These are phyloP conservation scores for Bombus soroeensis DNA, from an alignment of 1,140 invertebrate genomes.

Conservation along the genomic window DNA sequence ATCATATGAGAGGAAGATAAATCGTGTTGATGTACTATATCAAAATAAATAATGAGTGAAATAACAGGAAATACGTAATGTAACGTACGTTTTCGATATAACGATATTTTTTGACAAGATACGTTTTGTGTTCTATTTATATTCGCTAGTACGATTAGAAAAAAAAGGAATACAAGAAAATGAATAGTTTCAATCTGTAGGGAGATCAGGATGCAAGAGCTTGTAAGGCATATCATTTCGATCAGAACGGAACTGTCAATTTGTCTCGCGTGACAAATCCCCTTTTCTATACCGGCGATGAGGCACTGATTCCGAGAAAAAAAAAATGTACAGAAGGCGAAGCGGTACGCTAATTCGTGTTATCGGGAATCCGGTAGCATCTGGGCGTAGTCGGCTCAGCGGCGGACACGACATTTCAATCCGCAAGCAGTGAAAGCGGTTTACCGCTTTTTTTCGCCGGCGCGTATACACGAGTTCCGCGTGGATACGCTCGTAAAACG, in stretches of 20 bases:
- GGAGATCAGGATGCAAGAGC: neutral
- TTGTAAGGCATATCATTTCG: neutral
- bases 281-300: slow-evolving; percentile 25
- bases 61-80: too few relatives aligned
- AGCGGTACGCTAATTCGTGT: slow-evolving; percentile 61
- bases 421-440: slow-evolving; percentile 68
- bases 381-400: slow-evolving; percentile 55
- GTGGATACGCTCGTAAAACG: slow-evolving; percentile 65
- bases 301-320: slow-evolving; percentile 8
- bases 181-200: neutral
- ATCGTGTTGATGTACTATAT: too few relatives aligned
- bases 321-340: slow-evolving; percentile 32
- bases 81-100: too few relatives aligned
- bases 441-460: slow-evolving; percentile 62
- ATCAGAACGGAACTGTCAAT: slow-evolving; percentile 39
- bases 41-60: too few relatives aligned
- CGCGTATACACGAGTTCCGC: slow-evolving; percentile 61
- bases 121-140: too few relatives aligned
- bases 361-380: slow-evolving; percentile 54
- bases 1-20: too few relatives aligned
- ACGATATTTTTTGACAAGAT: too few relatives aligned
- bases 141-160: neutral
- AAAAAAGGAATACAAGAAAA: neutral
- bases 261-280: slow-evolving; percentile 50
- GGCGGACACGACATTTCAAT: slow-evolving; percentile 67